Evolutionary conservation across 2,888 invertebrate species (phyloP).

Genomic region (Dioctria linearis): DNA sequence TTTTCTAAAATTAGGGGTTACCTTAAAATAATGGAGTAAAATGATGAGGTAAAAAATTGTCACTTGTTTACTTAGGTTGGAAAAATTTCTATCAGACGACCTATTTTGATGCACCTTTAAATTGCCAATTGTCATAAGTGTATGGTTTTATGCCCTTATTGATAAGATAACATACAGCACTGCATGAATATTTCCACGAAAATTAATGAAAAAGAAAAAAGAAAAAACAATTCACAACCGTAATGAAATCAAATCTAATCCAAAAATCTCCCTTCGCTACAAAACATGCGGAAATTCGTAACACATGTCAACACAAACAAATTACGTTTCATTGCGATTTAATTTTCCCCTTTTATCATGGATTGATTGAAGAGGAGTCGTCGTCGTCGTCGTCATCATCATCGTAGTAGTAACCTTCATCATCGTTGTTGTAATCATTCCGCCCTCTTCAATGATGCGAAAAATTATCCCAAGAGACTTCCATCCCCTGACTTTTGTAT

Average conservation of each 20-base stretch:
- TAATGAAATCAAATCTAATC: slow-evolving; percentile 46
- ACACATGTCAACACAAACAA: slow-evolving; percentile 64
- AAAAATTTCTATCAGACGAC: too few species aligned
- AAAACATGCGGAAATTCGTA: slow-evolving; percentile 60
- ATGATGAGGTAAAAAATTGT: too few species aligned
- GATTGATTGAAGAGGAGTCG: slow-evolving; percentile 5
- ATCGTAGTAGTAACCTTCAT: too few species aligned
- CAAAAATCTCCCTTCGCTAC: slow-evolving; percentile 3
- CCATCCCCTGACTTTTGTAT: slow-evolving; percentile 6
- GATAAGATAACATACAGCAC: too few species aligned
- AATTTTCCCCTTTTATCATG: slow-evolving; percentile 54
- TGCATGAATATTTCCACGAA: too few species aligned
- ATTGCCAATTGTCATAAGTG: too few species aligned
- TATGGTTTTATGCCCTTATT: too few species aligned
- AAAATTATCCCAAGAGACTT: slow-evolving; percentile 57
- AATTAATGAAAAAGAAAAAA: too few species aligned
- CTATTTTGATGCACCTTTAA: too few species aligned
- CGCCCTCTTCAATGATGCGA: slow-evolving; percentile 56
- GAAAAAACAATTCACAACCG: neutral
- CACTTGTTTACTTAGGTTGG: too few species aligned
- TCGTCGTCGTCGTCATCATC: slow-evolving; percentile 1
- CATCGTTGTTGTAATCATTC: slow-evolving; percentile 30
- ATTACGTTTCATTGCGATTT: slow-evolving; percentile 63
- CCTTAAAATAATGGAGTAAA: too few species aligned
- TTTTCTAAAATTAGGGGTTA: too few species aligned